Conservation (phyloP, 1,140 invertebrate species). For the Cydia splendana region DNA sequence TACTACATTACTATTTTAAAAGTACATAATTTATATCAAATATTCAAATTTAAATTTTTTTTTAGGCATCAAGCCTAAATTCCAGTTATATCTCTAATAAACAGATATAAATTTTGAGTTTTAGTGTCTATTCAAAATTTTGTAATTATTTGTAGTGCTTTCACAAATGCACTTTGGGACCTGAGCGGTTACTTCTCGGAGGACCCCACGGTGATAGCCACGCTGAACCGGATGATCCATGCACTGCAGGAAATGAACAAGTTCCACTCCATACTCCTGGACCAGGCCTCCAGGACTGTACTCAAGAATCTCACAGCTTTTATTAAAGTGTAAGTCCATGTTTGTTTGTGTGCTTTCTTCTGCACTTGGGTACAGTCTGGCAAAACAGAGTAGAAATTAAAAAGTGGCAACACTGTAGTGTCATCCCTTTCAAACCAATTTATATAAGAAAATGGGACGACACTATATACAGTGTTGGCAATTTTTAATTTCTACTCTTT, state of each 20-base stretch:
- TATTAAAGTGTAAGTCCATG: conserved; percentile 88
- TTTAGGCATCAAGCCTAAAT: too few relatives aligned
- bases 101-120: too few relatives aligned
- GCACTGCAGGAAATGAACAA: conserved; percentile 93
- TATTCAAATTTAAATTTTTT: too few relatives aligned
- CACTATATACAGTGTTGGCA: too few relatives aligned
- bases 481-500: too few relatives aligned
- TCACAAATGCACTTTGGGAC: conserved; percentile 92
- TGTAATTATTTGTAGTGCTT: conserved; percentile 80
- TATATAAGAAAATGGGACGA: too few relatives aligned
- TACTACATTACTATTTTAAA: not conserved
- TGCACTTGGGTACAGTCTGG: too few relatives aligned
- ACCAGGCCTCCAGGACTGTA: conserved; percentile 94
- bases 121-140: not conserved
- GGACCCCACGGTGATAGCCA: conserved; percentile 84
- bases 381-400: too few relatives aligned
- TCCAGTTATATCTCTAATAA: too few relatives aligned
- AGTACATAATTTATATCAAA: not conserved
- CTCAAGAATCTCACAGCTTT: conserved; percentile 93
- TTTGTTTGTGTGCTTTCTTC: conserved; percentile 25
- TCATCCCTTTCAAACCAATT: too few relatives aligned
- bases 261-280: conserved; percentile 93
- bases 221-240: conserved; percentile 87
- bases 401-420: too few relatives aligned
- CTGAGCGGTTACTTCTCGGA: conserved; percentile 88